A percentile compares a stretch with the other conserved stretches of the same genome.
These are phyloP conservation scores for Limenitis camilla DNA, from an alignment of 2,888 invertebrate species.

Conservation along the genomic window DNA sequence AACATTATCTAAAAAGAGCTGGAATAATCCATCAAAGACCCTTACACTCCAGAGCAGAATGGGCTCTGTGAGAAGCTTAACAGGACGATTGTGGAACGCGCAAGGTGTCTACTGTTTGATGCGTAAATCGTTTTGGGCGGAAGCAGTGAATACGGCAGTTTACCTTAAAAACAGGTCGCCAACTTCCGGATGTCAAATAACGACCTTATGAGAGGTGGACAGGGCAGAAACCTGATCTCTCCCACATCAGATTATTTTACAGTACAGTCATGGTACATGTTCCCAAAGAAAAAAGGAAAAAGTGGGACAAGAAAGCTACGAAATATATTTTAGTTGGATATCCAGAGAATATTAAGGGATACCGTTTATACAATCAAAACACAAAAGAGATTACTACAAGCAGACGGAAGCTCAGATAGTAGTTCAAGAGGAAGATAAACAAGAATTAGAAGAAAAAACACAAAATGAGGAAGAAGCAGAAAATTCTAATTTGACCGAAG, in stretches of 20 bases:
- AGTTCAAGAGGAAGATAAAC: no score
- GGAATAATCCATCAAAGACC: constrained; percentile 34
- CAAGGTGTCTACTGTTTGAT: constrained; percentile 9
- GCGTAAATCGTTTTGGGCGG: constrained; percentile 25
- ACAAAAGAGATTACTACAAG: constrained; percentile 4
- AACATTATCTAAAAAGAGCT: constrained; percentile 4
- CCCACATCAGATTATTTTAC: constrained; percentile 16
- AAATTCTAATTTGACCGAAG: no score
- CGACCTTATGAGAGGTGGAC: constrained; percentile 27
- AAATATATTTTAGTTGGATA: constrained; percentile 23
- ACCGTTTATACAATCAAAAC: background rate
- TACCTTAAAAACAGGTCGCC: constrained; percentile 23
- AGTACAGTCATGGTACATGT: constrained; percentile 23
- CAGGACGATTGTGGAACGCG: constrained; percentile 15
- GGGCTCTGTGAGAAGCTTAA: constrained; percentile 23
- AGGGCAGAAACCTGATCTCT: constrained; percentile 20
- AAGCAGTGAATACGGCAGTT: constrained; percentile 22
- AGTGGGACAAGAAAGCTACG: constrained; percentile 23
- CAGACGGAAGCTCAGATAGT: constrained; percentile 1
- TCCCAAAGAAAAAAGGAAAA: constrained; percentile 20
- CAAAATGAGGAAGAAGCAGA: no score
- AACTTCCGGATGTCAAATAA: constrained; percentile 21
- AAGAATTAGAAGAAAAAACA: no score
- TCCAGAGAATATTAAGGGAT: constrained; percentile 16
- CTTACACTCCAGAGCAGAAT: constrained; percentile 36